These are phyloP conservation scores for Lingula anatina DNA, from an alignment of 2,888 invertebrate genomes.

Conservation along the genomic window DNA sequence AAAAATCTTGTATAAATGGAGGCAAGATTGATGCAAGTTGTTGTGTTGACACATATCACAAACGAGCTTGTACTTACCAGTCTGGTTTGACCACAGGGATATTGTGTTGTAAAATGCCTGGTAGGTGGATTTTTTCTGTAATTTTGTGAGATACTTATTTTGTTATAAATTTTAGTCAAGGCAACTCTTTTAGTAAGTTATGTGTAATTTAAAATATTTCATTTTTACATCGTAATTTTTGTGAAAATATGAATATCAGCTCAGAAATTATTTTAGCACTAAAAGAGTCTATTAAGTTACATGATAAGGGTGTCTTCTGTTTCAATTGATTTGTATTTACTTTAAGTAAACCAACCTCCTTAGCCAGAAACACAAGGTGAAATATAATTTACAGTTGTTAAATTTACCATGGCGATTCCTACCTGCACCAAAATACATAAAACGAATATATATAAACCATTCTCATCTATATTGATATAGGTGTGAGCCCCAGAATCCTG, in stretches of 20 bases:
- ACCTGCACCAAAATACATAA: too few species aligned
- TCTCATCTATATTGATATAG: slow-evolving; percentile 16
- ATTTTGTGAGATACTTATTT: not conserved
- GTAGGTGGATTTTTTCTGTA: too few species aligned
- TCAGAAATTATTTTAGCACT: too few species aligned
- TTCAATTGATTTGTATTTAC: too few species aligned
- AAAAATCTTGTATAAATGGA: slow-evolving; percentile 45
- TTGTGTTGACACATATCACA: slow-evolving; percentile 41
- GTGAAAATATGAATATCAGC: too few species aligned
- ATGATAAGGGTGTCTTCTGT: too few species aligned
- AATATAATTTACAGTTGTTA: too few species aligned
- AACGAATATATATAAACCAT: too few species aligned
- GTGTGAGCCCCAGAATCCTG: slow-evolving; percentile 34
- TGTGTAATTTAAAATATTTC: not conserved
- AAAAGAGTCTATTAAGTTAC: too few species aligned
- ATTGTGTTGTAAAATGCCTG: slow-evolving; percentile 38
- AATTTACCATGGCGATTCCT: too few species aligned
- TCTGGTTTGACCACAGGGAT: slow-evolving; percentile 28
- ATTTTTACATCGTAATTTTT: not conserved
- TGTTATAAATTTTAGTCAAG: not conserved
- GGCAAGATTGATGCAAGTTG: slow-evolving; percentile 46
- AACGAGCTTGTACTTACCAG: slow-evolving; percentile 36
- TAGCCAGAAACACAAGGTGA: too few species aligned
- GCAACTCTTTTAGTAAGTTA: not conserved
- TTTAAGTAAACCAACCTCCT: too few species aligned